These are phyloP conservation scores for Narcine bancroftii DNA, from an alignment of 2,113 vertebrate species.

Conservation along the genomic window DNA sequence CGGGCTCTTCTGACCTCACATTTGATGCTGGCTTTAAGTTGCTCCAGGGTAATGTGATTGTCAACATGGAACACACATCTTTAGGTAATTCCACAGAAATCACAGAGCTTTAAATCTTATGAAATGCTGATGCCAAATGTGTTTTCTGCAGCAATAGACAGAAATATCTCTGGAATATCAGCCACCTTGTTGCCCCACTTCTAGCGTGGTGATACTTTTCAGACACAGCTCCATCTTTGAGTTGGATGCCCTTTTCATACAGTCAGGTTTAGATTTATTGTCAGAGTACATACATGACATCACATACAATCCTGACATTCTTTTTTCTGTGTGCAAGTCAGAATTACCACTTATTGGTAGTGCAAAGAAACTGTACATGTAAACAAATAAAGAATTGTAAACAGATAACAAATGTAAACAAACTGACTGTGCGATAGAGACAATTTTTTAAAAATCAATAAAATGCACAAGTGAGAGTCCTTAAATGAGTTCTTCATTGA, in stretches of 20 bases:
- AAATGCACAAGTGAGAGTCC: too few relatives aligned
- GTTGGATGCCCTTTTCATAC: background rate
- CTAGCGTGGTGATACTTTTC: background rate
- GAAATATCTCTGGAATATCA: background rate
- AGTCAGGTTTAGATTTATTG: too few relatives aligned
- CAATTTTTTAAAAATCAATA: too few relatives aligned
- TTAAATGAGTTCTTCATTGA: too few relatives aligned
- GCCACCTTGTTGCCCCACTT: background rate
- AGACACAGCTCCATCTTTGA: background rate
- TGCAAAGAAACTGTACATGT: too few relatives aligned
- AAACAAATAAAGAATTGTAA: too few relatives aligned
- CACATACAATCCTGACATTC: too few relatives aligned
- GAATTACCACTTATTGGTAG: too few relatives aligned
- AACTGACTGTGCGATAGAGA: too few relatives aligned
- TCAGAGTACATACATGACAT: too few relatives aligned
- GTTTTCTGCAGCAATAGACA: background rate
- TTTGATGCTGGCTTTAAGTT: constrained; percentile 24
- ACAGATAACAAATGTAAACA: too few relatives aligned
- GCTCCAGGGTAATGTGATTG: constrained; percentile 9
- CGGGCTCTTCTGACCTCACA: background rate
- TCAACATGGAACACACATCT: background rate
- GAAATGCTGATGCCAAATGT: constrained; percentile 14
- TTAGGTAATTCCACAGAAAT: constrained; percentile 22
- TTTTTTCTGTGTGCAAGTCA: too few relatives aligned
- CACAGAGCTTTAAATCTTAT: constrained; percentile 26